phyloP scores from a whole-genome alignment of 2,888 invertebrate genomes.

The Sabatieria punctata region DNA sequence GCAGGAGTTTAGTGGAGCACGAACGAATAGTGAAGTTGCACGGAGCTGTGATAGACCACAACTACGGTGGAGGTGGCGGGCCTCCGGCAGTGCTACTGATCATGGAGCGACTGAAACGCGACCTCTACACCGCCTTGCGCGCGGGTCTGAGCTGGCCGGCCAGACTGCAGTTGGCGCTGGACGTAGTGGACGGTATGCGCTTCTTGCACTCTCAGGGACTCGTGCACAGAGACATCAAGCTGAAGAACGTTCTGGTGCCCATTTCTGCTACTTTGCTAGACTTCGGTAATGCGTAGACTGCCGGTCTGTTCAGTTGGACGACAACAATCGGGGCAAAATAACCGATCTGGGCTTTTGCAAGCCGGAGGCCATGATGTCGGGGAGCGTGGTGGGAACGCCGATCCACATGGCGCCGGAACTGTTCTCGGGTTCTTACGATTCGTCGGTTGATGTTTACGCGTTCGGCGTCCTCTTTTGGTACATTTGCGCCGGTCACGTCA shows the following conservation, averaged over 20 bases:
- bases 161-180: constrained; percentile 49
- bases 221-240: constrained; percentile 70
- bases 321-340: constrained; percentile 52
- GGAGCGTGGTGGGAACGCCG: constrained; percentile 59
- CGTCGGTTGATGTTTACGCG: constrained; percentile 69
- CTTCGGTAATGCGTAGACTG: not conserved
- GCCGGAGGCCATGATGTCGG: constrained; percentile 72
- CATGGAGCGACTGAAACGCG: constrained; percentile 50
- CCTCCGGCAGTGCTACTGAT: constrained; percentile 58
- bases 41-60: constrained; percentile 63
- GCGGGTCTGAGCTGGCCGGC: constrained; percentile 47
- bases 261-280: not conserved
- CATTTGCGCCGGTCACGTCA: constrained; percentile 62
- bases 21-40: constrained; percentile 54
- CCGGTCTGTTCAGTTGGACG: constrained; percentile 46
- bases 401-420: constrained; percentile 83
- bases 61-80: constrained; percentile 44
- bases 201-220: constrained; percentile 72
- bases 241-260: constrained; percentile 64
- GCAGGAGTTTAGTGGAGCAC: constrained; percentile 60
- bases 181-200: constrained; percentile 68
- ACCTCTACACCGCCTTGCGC: constrained; percentile 58
- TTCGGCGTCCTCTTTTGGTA: constrained; percentile 68
- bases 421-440: constrained; percentile 57
- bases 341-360: constrained; percentile 78